Evolutionary conservation across 2,113 vertebrate genomes (phyloP).

Genomic region (Ondatra zibethicus): DNA sequence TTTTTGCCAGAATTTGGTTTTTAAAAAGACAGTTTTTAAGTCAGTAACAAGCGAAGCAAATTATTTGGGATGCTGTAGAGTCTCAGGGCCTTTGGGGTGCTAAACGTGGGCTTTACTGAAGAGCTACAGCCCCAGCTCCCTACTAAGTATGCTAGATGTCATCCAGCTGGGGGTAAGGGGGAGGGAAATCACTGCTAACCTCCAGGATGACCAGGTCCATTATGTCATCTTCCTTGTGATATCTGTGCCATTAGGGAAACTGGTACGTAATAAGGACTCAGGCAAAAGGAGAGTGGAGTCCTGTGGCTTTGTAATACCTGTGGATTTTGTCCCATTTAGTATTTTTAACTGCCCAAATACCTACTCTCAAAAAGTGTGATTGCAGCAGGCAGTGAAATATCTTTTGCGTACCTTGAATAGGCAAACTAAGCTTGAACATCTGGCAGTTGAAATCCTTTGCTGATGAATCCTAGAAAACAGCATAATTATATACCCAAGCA

Average conservation of each 20-base stretch:
- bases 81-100: neutral
- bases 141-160: constrained; percentile 26
- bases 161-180: neutral
- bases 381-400: constrained; percentile 25
- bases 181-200: neutral
- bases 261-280: neutral
- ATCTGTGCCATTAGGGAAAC: constrained; percentile 10
- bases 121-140: neutral
- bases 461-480: constrained; percentile 72
- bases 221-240: neutral
- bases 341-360: constrained; percentile 28
- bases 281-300: neutral
- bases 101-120: neutral
- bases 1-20: constrained; percentile 52
- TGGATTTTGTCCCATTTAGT: neutral
- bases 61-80: neutral
- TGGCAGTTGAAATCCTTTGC: constrained; percentile 68
- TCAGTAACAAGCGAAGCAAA: constrained; percentile 33
- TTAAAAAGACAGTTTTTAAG: constrained; percentile 46
- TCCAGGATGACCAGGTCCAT: neutral
- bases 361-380: neutral
- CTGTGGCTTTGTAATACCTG: constrained; percentile 35
- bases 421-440: constrained; percentile 62
- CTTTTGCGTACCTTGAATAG: constrained; percentile 34
- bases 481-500: constrained; percentile 68